These are phyloP conservation scores for Porites rus DNA, from an alignment of 92 coral and sea anemone genomes.

Conservation along the genomic window DNA sequence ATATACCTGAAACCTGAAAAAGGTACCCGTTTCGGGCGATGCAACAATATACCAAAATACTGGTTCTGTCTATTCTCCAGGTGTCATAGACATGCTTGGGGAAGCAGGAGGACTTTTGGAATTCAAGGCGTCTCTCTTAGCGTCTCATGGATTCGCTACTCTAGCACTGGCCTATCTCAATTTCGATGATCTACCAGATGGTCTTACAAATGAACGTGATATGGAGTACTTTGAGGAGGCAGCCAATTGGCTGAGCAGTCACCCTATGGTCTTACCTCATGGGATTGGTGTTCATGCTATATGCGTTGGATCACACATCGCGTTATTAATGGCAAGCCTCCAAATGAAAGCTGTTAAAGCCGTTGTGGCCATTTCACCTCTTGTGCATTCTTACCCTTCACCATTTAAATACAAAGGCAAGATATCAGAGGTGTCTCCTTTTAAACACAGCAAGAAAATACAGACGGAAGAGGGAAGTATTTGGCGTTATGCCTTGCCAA, in stretches of 20 bases:
- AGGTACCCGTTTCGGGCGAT: too few species aligned
- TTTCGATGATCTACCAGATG: conserved; percentile 66
- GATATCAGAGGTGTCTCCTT: background rate
- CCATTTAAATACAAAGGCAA: conserved; percentile 43
- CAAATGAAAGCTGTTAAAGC: conserved; percentile 49
- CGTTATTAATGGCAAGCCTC: conserved; percentile 48
- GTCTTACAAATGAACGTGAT: conserved; percentile 34
- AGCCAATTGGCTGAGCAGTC: conserved; percentile 70
- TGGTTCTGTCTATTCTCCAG: conserved; percentile 13
- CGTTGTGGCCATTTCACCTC: conserved; percentile 41
- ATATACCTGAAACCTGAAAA: too few species aligned
- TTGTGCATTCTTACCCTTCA: background rate
- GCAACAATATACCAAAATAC: too few species aligned
- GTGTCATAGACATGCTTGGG: conserved; percentile 65
- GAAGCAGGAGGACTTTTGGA: conserved; percentile 67
- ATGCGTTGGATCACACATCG: conserved; percentile 58
- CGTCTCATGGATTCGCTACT: conserved; percentile 79
- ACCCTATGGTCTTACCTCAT: conserved; percentile 56
- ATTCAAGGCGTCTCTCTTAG: conserved; percentile 68
- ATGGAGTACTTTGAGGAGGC: conserved; percentile 77
- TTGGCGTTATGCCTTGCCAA: background rate
- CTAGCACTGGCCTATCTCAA: conserved; percentile 65
- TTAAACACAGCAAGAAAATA: background rate
- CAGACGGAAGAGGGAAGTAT: conserved; percentile 16
- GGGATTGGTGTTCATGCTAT: conserved; percentile 68